Conservation (phyloP, 2,113 vertebrate genomes). For the Taxidea taxus region DNA sequence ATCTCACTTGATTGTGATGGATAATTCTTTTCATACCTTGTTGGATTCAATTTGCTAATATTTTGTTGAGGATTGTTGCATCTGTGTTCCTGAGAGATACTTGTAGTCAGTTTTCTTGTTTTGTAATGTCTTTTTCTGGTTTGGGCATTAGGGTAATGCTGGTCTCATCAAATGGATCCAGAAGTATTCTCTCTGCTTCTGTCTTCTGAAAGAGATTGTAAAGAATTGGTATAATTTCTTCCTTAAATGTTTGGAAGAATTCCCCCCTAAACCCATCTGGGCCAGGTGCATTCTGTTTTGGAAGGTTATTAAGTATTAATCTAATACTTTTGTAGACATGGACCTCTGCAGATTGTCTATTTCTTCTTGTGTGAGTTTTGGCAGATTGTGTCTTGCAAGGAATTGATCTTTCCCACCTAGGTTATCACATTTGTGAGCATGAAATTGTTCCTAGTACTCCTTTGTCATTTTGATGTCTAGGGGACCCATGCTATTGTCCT, state of each 20-base stretch:
- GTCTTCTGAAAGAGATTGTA: neutral
- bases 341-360: no score
- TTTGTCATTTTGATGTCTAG: neutral
- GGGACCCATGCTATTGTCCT: no score
- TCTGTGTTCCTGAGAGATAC: neutral
- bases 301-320: no score
- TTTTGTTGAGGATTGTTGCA: neutral
- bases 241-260: neutral
- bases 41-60: neutral
- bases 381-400: neutral
- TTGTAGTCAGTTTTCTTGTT: neutral
- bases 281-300: neutral
- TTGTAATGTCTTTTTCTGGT: neutral
- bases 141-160: neutral
- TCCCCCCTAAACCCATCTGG: neutral
- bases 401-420: neutral
- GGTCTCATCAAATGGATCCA: neutral
- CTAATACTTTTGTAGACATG: no score
- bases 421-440: neutral
- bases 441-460: neutral
- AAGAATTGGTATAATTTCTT: neutral
- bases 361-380: neutral
- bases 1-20: neutral
- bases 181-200: neutral
- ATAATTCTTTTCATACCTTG: neutral